Conservation (phyloP, 2,888 invertebrate species). For the Drosophila nr. fundita region DNA sequence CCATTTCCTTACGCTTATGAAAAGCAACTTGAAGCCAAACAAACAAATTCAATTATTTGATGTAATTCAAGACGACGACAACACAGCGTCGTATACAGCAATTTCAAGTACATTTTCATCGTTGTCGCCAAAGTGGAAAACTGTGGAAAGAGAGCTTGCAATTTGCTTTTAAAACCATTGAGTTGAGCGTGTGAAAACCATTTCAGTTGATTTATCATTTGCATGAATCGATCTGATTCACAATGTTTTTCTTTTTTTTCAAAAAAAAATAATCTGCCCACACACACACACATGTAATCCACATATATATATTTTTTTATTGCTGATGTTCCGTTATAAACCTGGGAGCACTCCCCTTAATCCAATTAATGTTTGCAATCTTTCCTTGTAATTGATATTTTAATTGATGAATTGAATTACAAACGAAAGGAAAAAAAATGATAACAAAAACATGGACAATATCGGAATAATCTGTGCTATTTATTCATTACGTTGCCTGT, state of each 20-base stretch:
- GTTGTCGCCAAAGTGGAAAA: neutral
- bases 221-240: neutral
- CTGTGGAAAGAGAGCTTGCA: neutral
- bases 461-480: neutral
- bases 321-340: neutral
- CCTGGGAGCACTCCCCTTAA: neutral
- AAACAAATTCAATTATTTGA: slow-evolving; percentile 69
- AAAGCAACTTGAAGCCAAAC: slow-evolving; percentile 56
- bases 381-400: neutral
- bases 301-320: neutral
- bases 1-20: slow-evolving; percentile 14
- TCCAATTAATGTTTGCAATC: neutral
- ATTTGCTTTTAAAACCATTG: slow-evolving; percentile 20
- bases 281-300: neutral
- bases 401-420: neutral
- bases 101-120: slow-evolving; percentile 19
- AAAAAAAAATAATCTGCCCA: neutral
- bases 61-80: slow-evolving; percentile 40
- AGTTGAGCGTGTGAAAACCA: neutral
- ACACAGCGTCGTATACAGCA: slow-evolving; percentile 31
- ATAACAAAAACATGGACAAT: neutral
- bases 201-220: slow-evolving; percentile 1
- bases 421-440: no score
- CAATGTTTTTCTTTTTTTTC: neutral
- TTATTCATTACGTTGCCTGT: neutral